Base-by-base conservation (phyloP, 2,113 vertebrate genomes). In the Syngnathus scovelli region DNA sequence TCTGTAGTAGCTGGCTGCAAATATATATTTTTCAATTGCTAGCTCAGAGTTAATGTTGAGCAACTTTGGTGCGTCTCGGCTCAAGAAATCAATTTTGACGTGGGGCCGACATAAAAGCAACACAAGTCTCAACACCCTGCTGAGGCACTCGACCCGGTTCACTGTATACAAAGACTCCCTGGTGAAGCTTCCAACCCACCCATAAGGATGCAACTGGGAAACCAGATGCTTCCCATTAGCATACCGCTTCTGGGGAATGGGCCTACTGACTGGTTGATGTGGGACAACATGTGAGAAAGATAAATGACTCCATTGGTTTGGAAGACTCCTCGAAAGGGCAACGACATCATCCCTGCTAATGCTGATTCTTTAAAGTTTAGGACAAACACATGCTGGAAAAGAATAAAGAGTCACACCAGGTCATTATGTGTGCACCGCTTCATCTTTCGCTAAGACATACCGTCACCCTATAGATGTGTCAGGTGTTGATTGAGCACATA, bases 191-290 rank as follows among this genome's bases (percentile, higher is more conserved):
- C 11, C 6, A 33, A 59, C 43, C 36, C 12, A 37, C 27, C 68
- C 59, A 72, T 6, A 71, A 84, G 80, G 83, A 85, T 86, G 70
- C 52, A 75, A 77, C 64, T 10, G 36, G 73, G 76, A 70, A 77
- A 78, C 79, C 91, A 91, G 90, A 88, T 91, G 91, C 75, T 88
- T 91, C 64, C 72, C 76, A 91, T 92, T 91, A 91, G 73, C 89
- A 89, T 89, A 80, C 81, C 87, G 88, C 72, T 78, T 65, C 78
- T 69, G 61, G 64, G 39, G 80, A 88, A 87, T 36, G 69, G 77
- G 76, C 84, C 74, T 71, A 79, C 83, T 78, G 71, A 69, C 78
- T 44, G 37, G 27, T 66, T 78, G 71, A 83, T 81, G 81, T 64
- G 72, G 84, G 81, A 76, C 86, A 88, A 88, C 75, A 72, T 75